These are phyloP conservation scores for Drosophila truncata DNA, from an alignment of 1,140 invertebrate genomes.

Conservation along the genomic window DNA sequence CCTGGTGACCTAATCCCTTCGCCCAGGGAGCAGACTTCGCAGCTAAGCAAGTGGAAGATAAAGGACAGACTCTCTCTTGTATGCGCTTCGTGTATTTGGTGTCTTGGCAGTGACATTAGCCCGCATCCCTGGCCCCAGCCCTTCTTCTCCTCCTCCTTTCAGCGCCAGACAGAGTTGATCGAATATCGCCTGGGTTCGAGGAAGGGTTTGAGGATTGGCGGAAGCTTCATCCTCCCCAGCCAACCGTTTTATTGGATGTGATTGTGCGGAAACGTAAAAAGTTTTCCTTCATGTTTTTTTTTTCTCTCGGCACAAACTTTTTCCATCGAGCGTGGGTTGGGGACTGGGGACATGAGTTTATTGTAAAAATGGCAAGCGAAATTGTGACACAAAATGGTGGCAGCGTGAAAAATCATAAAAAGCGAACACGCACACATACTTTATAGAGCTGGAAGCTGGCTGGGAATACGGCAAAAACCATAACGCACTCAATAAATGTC, in stretches of 20 bases:
- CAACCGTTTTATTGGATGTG: slow-evolving; percentile 82
- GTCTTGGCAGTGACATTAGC: slow-evolving; percentile 71
- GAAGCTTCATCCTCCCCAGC: slow-evolving; percentile 45
- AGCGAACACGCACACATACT: slow-evolving; percentile 27
- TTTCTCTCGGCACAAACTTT: slow-evolving; percentile 61
- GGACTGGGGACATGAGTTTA: slow-evolving; percentile 45
- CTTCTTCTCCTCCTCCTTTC: neutral
- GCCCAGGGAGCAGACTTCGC: neutral
- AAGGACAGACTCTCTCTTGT: slow-evolving; percentile 66
- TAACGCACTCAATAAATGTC: slow-evolving; percentile 79
- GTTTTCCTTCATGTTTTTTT: slow-evolving; percentile 56
- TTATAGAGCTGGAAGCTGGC: slow-evolving; percentile 15
- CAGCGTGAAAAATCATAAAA: slow-evolving; percentile 74
- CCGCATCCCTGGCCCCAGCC: slow-evolving; percentile 27
- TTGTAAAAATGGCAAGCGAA: slow-evolving; percentile 69
- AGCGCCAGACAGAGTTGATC: slow-evolving; percentile 65
- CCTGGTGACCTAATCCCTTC: slow-evolving; percentile 17
- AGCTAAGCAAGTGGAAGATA: slow-evolving; percentile 79
- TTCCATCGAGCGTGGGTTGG: slow-evolving; percentile 10
- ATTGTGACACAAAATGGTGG: slow-evolving; percentile 76
- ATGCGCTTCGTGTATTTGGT: slow-evolving; percentile 33
- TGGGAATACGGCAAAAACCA: slow-evolving; percentile 56
- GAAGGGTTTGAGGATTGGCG: neutral
- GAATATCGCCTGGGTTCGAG: slow-evolving; percentile 47
- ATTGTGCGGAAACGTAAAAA: slow-evolving; percentile 80